phyloP scores from a whole-genome alignment of 2,888 invertebrate species.

The Thereva unica region DNA sequence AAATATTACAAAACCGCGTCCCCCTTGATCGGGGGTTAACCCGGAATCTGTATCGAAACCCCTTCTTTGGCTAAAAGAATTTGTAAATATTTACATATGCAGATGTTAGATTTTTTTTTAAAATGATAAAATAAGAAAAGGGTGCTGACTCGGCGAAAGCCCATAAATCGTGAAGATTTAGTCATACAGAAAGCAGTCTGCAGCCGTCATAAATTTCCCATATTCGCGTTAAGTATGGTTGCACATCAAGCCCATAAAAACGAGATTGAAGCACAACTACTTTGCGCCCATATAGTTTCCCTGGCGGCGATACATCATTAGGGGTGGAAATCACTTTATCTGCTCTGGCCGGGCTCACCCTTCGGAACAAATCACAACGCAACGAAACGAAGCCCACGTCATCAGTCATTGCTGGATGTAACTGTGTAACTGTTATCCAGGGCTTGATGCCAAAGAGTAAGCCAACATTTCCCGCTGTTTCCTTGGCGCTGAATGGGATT shows the following conservation, averaged over 20 bases:
- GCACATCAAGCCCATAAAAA: constrained; percentile 27
- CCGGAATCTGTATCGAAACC: constrained; percentile 13
- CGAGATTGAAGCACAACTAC: background rate
- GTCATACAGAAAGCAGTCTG: constrained; percentile 12
- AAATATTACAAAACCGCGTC: background rate
- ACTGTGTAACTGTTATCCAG: constrained; percentile 9
- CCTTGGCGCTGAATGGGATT: constrained; percentile 8
- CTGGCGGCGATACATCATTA: constrained; percentile 32
- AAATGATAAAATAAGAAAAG: constrained; percentile 7
- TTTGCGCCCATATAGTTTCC: constrained; percentile 7
- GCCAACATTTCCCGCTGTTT: constrained; percentile 36
- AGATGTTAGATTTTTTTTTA: constrained; percentile 7
- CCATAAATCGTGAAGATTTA: constrained; percentile 19
- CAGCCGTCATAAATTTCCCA: constrained; percentile 42
- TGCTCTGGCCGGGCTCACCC: constrained; percentile 37
- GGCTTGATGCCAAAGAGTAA: constrained; percentile 35
- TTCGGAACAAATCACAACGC: constrained; percentile 27
- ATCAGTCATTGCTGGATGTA: constrained; percentile 34
- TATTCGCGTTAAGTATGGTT: constrained; percentile 42
- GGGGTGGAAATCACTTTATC: constrained; percentile 41
- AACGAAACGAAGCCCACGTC: constrained; percentile 30
- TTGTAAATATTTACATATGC: constrained; percentile 35
- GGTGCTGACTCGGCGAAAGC: constrained; percentile 5
- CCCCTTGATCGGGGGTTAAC: constrained; percentile 22
- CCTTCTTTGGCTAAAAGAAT: constrained; percentile 12